Conservation (phyloP, 92 coral and sea anemone species). For the Micromussa lordhowensis region DNA sequence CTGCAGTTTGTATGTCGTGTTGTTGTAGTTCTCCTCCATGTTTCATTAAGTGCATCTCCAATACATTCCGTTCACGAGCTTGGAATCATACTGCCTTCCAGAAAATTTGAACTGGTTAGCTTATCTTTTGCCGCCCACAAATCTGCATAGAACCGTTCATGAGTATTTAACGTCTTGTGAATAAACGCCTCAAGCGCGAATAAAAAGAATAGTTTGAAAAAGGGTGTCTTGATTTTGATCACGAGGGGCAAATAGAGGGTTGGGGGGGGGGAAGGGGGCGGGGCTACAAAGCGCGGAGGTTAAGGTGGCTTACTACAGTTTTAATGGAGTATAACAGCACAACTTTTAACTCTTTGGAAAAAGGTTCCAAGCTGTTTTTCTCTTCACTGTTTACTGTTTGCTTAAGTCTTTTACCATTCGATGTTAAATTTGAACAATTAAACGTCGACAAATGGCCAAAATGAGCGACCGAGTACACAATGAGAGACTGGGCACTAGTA, state of each 20-base stretch:
- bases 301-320: too few relatives aligned
- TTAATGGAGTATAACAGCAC: too few relatives aligned
- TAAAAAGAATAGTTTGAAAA: constrained; percentile 32
- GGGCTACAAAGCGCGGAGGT: too few relatives aligned
- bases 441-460: too few relatives aligned
- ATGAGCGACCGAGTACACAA: too few relatives aligned
- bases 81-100: not conserved
- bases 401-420: too few relatives aligned
- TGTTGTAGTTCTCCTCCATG: not conserved
- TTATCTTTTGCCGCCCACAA: constrained; percentile 19
- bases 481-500: too few relatives aligned
- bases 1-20: not conserved
- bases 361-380: too few relatives aligned
- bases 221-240: not conserved
- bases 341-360: too few relatives aligned
- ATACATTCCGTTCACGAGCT: not conserved
- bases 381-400: too few relatives aligned
- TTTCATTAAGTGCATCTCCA: not conserved
- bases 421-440: too few relatives aligned
- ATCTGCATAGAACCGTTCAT: not conserved
- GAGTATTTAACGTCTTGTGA: constrained; percentile 36
- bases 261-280: too few relatives aligned
- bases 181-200: constrained; percentile 24
- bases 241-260: not conserved
- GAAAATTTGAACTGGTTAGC: not conserved